Percentiles rank a stretch among this genome's conserved stretches.
These are phyloP conservation scores for Drosophila sp. DNA, from an alignment of 1,140 invertebrate species.

Conservation along the genomic window DNA sequence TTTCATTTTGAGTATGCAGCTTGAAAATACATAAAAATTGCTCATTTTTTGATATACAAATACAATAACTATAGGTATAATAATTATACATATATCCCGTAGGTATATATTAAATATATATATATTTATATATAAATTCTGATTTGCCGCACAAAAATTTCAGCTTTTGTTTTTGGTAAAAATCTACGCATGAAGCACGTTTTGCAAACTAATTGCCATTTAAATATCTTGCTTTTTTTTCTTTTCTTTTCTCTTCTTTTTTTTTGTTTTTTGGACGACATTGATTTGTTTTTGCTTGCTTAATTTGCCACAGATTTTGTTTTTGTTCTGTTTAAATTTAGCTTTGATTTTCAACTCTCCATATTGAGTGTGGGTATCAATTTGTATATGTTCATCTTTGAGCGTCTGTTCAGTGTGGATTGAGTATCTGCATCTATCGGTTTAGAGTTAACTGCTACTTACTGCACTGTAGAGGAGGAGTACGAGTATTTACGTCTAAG, in stretches of 20 bases:
- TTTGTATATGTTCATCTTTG: constrained; percentile 45
- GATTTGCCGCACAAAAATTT: constrained; percentile 75
- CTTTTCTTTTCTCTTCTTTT: constrained; percentile 44
- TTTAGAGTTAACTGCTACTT: constrained; percentile 70
- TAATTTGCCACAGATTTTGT: constrained; percentile 48
- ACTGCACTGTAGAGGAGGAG: constrained; percentile 66
- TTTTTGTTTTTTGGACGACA: constrained; percentile 67
- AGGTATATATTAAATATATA: constrained; percentile 60
- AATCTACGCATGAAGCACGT: constrained; percentile 80
- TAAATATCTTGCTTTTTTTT: constrained; percentile 52
- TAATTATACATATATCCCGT: constrained; percentile 55
- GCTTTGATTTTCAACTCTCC: constrained; percentile 77
- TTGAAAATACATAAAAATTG: constrained; percentile 71
- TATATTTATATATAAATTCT: constrained; percentile 72
- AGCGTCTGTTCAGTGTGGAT: constrained; percentile 47
- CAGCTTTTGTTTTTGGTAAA: constrained; percentile 77
- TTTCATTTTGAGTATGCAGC: constrained; percentile 49
- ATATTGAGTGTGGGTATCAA: constrained; percentile 40
- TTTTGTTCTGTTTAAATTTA: constrained; percentile 45
- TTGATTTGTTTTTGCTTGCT: constrained; percentile 64
- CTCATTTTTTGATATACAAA: constrained; percentile 78
- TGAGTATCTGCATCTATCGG: constrained; percentile 72
- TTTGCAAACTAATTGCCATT: constrained; percentile 70
- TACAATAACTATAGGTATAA: constrained; percentile 69
- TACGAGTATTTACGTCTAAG: constrained; percentile 77